These are phyloP conservation scores for Scyliorhinus canicula DNA, from an alignment of 2,797 vertebrate species.

Conservation along the genomic window DNA sequence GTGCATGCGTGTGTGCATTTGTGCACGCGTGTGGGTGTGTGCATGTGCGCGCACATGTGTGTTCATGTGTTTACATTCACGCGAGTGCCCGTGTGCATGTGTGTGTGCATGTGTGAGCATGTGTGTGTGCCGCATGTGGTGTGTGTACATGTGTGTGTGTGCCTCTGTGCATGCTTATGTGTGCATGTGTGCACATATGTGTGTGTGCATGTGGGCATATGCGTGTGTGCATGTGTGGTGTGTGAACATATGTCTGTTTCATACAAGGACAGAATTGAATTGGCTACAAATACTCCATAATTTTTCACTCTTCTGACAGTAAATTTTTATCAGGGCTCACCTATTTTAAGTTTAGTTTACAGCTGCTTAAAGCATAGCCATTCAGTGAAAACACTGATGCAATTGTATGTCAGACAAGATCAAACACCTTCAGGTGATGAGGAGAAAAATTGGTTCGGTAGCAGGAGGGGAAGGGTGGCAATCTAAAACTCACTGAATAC, in stretches of 20 bases:
- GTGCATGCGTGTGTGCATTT: background rate
- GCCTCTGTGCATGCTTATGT: too few species aligned
- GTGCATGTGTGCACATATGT: background rate
- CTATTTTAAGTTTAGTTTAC: background rate
- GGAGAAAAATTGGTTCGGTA: background rate
- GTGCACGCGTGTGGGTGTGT: background rate
- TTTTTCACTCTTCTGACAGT: background rate
- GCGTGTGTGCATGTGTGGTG: background rate
- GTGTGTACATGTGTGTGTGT: background rate
- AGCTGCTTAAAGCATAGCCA: background rate
- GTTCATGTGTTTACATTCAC: background rate
- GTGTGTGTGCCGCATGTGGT: too few species aligned
- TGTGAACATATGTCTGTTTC: background rate
- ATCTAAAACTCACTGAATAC: background rate
- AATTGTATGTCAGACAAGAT: background rate
- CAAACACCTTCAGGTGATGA: background rate
- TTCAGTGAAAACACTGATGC: background rate
- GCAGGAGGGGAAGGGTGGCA: background rate
- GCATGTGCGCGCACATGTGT: background rate
- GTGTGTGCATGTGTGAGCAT: too few species aligned
- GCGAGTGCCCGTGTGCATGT: background rate
- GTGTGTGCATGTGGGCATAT: too few species aligned
- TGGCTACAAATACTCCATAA: background rate
- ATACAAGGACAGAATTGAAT: background rate
- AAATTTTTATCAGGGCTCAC: background rate